Base-by-base conservation (phyloP, 2,797 vertebrate genomes). In the Acipenser oxyrinchus region DNA sequence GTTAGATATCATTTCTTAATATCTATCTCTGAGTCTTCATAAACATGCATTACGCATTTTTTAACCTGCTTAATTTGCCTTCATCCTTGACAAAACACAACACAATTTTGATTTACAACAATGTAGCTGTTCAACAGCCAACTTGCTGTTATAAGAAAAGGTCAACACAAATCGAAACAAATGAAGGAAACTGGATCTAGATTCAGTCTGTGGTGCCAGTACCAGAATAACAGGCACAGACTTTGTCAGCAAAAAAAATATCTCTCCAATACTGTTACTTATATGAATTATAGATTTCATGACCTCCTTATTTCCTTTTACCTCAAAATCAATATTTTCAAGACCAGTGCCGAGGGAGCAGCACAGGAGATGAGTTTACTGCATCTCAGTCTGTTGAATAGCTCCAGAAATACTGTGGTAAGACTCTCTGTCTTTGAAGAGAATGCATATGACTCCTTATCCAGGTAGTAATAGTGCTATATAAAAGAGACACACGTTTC, bases 251-350 rank as follows among this genome's bases (percentile, higher is more conserved):
- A 83, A 75, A 83, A 55, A 55, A 7, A 83, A 79, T 73, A 71
- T 73, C 80, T 71, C 67, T 77, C 72, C 71, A 72, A 63, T 71
- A 75, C 70, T 71, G 78, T 76, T 78, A 74, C 65, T 52, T 74
- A 73, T 71, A 85, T 88, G 77, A 85, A 86, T 82, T 84, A 85
- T 83, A 75, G 75, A 86, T 86, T 75, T 69, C 67, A 72, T 75
- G 77, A 77, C 78, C 79, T 77, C 64, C 58, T 53, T 68, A 72
- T 74, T 79, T 81, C 72, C 70, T 73, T 58, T 11, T 69, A 64
- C 62, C 60, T 68, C 55, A 23, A 64, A 48, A 76, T 80, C 79
- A 77, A 74, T 79, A 80, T 67, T 67, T 68, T 73, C 51, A 67
- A 72, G 65, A 65, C 76, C 64, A 53, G 23, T 64, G 49, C 63